Conservation (phyloP, 1,140 invertebrate genomes). For the Brachionus rubens region DNA sequence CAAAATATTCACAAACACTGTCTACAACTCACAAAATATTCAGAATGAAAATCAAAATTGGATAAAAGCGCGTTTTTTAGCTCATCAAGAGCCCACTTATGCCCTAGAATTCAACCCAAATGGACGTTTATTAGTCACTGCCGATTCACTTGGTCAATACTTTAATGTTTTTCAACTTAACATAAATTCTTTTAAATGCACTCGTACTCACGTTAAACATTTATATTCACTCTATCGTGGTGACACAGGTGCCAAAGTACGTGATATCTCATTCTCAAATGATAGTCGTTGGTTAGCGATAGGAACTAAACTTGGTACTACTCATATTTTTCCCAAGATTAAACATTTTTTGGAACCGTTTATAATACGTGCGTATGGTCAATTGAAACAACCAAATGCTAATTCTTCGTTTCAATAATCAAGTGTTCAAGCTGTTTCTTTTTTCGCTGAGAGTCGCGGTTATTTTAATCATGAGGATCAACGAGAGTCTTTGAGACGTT, state of each 20-base stretch:
- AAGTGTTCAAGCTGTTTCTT: conserved; percentile 8
- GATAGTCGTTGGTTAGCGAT: conserved; percentile 93
- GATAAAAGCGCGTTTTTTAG: conserved; percentile 85
- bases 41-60: conserved; percentile 62
- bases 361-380: conserved; percentile 29
- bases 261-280: conserved; percentile 71
- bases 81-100: conserved; percentile 84
- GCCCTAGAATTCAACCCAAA: conserved; percentile 86
- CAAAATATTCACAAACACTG: not conserved
- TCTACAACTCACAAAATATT: conserved; percentile 47
- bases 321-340: conserved; percentile 77
- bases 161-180: conserved; percentile 93
- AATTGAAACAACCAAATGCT: conserved; percentile 42
- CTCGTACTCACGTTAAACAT: conserved; percentile 86
- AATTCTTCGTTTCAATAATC: conserved; percentile 36
- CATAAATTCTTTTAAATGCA: conserved; percentile 81
- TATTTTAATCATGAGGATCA: not conserved
- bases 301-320: conserved; percentile 88
- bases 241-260: conserved; percentile 66
- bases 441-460: conserved; percentile 14
- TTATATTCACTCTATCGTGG: conserved; percentile 86
- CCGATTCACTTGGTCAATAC: conserved; percentile 86
- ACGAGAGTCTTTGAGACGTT: not conserved
- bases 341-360: conserved; percentile 23
- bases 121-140: conserved; percentile 83